These are phyloP conservation scores for Erpobdella octoculata DNA, from an alignment of 2,888 invertebrate genomes.

Conservation along the genomic window DNA sequence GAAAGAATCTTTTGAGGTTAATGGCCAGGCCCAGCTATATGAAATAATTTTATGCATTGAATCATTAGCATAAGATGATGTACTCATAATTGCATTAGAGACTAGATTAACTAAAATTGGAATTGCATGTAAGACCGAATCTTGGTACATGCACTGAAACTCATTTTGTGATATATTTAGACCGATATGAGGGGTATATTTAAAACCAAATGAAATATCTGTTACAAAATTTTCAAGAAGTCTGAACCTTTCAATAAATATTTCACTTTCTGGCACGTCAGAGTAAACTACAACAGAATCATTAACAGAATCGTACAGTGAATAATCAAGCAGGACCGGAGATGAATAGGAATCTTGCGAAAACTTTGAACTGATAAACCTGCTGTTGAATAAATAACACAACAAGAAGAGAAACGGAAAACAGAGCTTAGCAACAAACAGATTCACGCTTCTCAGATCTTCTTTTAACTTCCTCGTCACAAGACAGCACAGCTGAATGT, in stretches of 20 bases:
- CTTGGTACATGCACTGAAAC: background rate
- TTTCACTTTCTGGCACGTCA: background rate
- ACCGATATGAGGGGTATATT: background rate
- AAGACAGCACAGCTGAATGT: background rate
- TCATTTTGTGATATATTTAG: background rate
- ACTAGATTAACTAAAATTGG: background rate
- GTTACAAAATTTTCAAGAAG: background rate
- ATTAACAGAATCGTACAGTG: background rate
- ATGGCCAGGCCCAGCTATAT: background rate
- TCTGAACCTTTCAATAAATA: background rate
- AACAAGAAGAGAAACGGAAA: background rate
- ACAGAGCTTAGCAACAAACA: background rate
- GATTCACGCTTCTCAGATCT: background rate
- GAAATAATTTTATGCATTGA: background rate
- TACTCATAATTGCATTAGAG: background rate
- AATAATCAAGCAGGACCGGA: background rate
- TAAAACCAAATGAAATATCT: background rate
- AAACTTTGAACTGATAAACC: background rate
- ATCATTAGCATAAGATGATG: background rate
- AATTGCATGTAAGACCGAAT: background rate
- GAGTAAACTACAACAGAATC: background rate
- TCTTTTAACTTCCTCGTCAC: background rate
- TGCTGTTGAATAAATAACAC: background rate
- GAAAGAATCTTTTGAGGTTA: background rate
- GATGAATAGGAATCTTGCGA: background rate